Base-by-base conservation (phyloP, 2,113 vertebrate species). In the Epinephelus moara region DNA sequence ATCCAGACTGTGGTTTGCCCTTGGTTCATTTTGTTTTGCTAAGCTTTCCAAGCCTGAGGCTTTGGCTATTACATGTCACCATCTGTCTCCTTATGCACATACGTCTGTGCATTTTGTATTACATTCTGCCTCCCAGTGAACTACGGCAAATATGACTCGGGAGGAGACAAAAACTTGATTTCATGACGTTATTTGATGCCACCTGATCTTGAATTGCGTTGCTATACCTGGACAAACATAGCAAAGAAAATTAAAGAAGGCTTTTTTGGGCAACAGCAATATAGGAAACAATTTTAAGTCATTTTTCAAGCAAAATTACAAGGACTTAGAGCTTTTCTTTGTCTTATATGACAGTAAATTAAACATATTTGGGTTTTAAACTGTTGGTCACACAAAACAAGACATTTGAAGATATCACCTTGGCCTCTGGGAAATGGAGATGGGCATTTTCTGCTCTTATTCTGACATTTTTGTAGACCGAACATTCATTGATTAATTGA, bases 41-140 rank as follows among this genome's bases (percentile, higher is more conserved):
- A 85, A 87, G 85, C 90, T 88, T 70, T 56, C 27, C 79, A 71
- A 77, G 77, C 86, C 82, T 4, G 18, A 84, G 66, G 84, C 86
- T 78, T 90, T 77, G 80, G 85, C 85, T 87, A 53, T 81, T 81
- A 45, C 85, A 72, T 67, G 80, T 84, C 87, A 75, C 89, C 89
- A 86, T 90, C 91, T 90, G 91, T 60, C 81, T 90, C 75, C 85
- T 80, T 79, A 70, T 74, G 71, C 86, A 81, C 81, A 82, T 68
- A 80, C 42, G 49, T 85, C 67, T 85, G 75, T 79, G 75, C 50
- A 27, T 78, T 84, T 70, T 71, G 23, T 80, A 17, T 69, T 56
- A 50, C 66, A 60, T 42, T 52, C 72, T 64, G 76, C 55, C 42
- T 84, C 70, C 10, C 18, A 42, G 14, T 42, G 40, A 75, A 85